A percentile compares a stretch with the other conserved stretches of the same genome.
These are phyloP conservation scores for Ctenosaura bakeri DNA, from an alignment of 2,797 vertebrate species.

Conservation along the genomic window DNA sequence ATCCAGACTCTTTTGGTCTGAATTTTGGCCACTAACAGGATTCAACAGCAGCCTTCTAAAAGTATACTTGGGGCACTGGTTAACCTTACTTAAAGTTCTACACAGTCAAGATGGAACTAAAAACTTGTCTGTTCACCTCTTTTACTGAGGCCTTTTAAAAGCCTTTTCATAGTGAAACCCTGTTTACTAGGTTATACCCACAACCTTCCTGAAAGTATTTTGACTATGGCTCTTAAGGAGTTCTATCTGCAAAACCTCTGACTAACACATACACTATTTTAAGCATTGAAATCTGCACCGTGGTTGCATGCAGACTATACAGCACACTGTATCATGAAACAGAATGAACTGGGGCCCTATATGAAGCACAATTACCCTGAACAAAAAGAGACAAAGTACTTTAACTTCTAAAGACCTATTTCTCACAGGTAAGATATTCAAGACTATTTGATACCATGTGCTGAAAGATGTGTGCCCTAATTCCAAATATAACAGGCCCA, in stretches of 20 bases:
- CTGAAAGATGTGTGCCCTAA: conserved; percentile 21
- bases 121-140: conserved; percentile 79
- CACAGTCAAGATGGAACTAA: conserved; percentile 75
- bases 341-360: conserved; percentile 61
- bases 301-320: conserved; percentile 91
- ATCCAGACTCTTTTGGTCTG: conserved; percentile 76
- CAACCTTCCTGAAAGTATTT: conserved; percentile 80
- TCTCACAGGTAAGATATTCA: conserved; percentile 29
- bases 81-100: conserved; percentile 76
- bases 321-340: conserved; percentile 76
- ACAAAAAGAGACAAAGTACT: conserved; percentile 59
- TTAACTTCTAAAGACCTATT: conserved; percentile 20
- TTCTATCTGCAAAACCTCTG: conserved; percentile 77
- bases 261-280: conserved; percentile 77
- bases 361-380: conserved; percentile 66
- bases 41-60: conserved; percentile 75
- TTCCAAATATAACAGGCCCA: background rate
- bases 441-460: conserved; percentile 18
- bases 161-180: conserved; percentile 79
- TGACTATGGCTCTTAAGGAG: conserved; percentile 73
- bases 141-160: conserved; percentile 76
- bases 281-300: conserved; percentile 83
- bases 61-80: conserved; percentile 71
- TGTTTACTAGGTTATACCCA: conserved; percentile 79
- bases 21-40: conserved; percentile 80